Evolutionary conservation across 2,113 vertebrate genomes (phyloP), one percentile per base, ranked within the genome.

Genomic region (Irena cyanogastra): DNA sequence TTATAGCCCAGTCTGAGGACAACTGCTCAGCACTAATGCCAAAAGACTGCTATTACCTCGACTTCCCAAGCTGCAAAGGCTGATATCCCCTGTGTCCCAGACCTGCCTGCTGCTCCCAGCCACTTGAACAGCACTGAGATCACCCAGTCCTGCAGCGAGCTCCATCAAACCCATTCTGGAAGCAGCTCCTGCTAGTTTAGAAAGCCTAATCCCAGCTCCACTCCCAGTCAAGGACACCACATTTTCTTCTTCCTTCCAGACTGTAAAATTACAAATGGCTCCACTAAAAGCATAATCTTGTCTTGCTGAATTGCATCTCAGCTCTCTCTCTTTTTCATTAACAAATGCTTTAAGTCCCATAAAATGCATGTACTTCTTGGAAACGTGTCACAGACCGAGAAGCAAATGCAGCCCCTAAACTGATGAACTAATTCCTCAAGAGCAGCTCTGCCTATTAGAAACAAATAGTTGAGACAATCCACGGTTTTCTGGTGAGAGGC

Each of bases 201-300:
- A 57, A 57, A 3, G 2, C 31, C 79, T 71, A 64, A 80, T 33
- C 30, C 74, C 72, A 72, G 86, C 49, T 74, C 41, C 70, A 57
- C 39, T 66, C 52, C 53, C 37, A 72, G 45, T 27, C 81, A 89
- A 9, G 39, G 44, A 68, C 60, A 75, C 3, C 31, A 31, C 26
- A 6, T 56, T 41, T 81, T 71, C 59, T 33, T 17, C 30, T n/a
- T 82, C 63, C 68, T 61, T 72, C 28, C 91, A 91, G 91, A 76
- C 45, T 44, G 39, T 28, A 45, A 83, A 85, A 63, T 52, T 76
- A 94, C 93, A 70, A 94, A 95, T 39, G 75, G 74, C 75, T 91
- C 81, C 89, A 77, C 84, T 95, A 95, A 93, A 94, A 96, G 91
- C 87, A 87, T 77, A n/a, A 91, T 87, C 84, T 86, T 78, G 72